Evolutionary conservation across 1,140 invertebrate genomes (phyloP).

Genomic region (Lasioglossum baleicum): DNA sequence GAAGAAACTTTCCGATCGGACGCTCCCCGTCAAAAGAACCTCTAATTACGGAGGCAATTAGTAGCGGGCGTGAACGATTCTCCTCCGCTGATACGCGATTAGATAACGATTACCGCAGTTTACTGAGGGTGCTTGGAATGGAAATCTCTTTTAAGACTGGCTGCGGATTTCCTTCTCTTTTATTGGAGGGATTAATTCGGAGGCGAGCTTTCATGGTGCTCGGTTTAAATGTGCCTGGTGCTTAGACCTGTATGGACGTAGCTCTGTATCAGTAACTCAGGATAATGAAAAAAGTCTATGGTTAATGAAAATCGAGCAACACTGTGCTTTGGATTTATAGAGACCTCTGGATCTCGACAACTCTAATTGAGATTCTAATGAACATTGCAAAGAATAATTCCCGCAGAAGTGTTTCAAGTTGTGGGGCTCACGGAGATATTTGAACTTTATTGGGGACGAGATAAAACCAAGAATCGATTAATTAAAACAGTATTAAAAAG

Average conservation of each 20-base stretch:
- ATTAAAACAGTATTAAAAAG: no score
- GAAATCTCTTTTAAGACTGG: slow-evolving; percentile 36
- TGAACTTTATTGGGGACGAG: no score
- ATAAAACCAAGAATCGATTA: no score
- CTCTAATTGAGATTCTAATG: no score
- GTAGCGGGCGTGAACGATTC: slow-evolving; percentile 7
- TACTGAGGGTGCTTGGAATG: slow-evolving; percentile 25
- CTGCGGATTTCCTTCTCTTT: slow-evolving; percentile 7
- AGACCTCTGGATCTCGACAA: no score
- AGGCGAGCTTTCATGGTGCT: background rate
- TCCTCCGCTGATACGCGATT: slow-evolving; percentile 22
- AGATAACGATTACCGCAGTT: slow-evolving; percentile 41
- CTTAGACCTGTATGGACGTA: background rate
- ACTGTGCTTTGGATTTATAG: background rate
- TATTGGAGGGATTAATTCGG: slow-evolving; percentile 7
- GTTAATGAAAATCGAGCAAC: background rate
- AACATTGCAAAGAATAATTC: no score
- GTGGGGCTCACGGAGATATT: no score
- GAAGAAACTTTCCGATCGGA: slow-evolving; percentile 24
- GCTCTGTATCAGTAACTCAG: background rate
- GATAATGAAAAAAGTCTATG: background rate
- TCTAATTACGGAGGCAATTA: slow-evolving; percentile 47
- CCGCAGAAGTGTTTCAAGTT: no score
- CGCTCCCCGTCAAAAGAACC: slow-evolving; percentile 20
- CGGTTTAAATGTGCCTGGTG: background rate